Conservation (phyloP, 2,888 invertebrate genomes). For the Stramonita haemastoma region DNA sequence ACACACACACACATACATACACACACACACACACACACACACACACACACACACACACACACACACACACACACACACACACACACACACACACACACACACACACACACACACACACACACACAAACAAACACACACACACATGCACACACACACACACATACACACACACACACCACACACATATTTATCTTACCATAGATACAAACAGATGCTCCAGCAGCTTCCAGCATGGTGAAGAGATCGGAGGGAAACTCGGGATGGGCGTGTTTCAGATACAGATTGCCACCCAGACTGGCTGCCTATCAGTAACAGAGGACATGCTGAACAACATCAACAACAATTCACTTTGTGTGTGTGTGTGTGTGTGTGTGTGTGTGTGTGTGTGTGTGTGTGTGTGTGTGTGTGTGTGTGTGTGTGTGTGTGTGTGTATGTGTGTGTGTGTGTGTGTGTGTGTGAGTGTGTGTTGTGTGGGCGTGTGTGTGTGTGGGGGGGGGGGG, state of each 20-base stretch:
- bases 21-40: neutral
- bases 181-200: slow-evolving; percentile 53
- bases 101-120: neutral
- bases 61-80: too few relatives aligned
- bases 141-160: neutral
- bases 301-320: slow-evolving; percentile 54
- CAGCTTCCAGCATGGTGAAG: slow-evolving; percentile 63
- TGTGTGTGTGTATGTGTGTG: too few relatives aligned
- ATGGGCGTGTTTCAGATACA: slow-evolving; percentile 84
- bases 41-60: too few relatives aligned
- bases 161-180: neutral
- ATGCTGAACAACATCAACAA: neutral
- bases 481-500: too few relatives aligned
- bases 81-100: too few relatives aligned
- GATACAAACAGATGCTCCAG: slow-evolving; percentile 59
- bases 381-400: too few relatives aligned
- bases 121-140: neutral
- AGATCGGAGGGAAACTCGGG: slow-evolving; percentile 86
- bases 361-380: too few relatives aligned
- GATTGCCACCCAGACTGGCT: slow-evolving; percentile 85
- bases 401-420: too few relatives aligned
- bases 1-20: neutral
- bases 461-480: too few relatives aligned
- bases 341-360: too few relatives aligned
- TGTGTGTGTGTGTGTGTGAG: too few relatives aligned